A percentile compares a stretch with the other conserved stretches of the same genome.
Conservation (phyloP, 2,113 vertebrate species). For the Illadopsis cleaveri region DNA sequence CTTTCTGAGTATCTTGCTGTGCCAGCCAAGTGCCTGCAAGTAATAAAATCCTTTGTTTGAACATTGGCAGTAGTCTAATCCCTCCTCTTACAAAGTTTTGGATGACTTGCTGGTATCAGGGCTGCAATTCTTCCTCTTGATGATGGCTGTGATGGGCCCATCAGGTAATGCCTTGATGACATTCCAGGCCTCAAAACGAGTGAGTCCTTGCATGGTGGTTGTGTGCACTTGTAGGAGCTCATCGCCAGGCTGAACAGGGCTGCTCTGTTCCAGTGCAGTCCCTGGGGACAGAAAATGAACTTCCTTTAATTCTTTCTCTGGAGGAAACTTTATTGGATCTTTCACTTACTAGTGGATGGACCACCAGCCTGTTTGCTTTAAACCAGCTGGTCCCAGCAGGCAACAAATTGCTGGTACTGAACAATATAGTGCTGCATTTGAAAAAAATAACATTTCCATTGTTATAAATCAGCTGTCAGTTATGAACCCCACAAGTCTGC, state of each 20-base stretch:
- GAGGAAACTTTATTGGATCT: not conserved
- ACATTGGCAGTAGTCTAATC: not conserved
- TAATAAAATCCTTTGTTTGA: not conserved
- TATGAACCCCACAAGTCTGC: not conserved
- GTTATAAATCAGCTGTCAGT: not conserved
- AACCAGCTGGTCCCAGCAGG: not conserved
- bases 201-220: conserved; percentile 79
- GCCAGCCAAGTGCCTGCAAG: not conserved
- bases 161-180: conserved; percentile 87
- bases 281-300: conserved; percentile 65
- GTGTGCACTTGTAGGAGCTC: conserved; percentile 84
- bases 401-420: not conserved
- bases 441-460: not conserved
- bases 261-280: conserved; percentile 75
- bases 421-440: not conserved
- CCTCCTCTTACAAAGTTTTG: not conserved
- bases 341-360: not conserved
- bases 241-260: conserved; percentile 82
- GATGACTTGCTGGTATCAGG: not conserved
- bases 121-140: conserved; percentile 72
- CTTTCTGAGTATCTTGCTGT: not conserved
- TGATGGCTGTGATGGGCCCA: conserved; percentile 72
- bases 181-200: conserved; percentile 93
- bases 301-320: not conserved
- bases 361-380: not conserved